Evolutionary conservation across 1,140 invertebrate genomes (phyloP), one percentile per base, ranked within the genome.

Genomic region (Asobara japonica): DNA sequence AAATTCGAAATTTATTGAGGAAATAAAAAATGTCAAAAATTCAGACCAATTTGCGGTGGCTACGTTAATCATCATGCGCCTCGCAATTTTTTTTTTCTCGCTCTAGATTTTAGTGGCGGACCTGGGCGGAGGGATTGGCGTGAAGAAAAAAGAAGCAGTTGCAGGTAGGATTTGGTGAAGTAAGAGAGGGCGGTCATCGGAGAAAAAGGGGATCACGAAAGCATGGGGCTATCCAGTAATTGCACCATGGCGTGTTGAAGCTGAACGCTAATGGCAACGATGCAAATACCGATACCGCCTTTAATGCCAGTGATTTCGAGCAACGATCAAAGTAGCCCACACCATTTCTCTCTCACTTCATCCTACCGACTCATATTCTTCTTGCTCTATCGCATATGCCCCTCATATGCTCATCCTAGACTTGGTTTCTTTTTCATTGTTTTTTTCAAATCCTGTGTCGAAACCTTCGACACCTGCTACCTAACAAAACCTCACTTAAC

Each of bases 261-360:
- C 66, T 69, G 74, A 73, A 80, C 77, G 78, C 80, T 86, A 86
- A 85, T 84, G 80, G 79, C 78, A 78, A 77, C 77, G 81, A 84
- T 84, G 83, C 80, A 84, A 84, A 85, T 84, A 82, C 79, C 79
- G 81, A 85, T 84, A 84, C 75, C 67, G 30, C 41, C 71, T 76
- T 73, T 81, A 81, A 84, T 83, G 77, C 72, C 75, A 72, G 80
- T 77, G 78, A 84, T 83, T 80, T 79, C 66, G 69, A 71, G 27
- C 62, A 65, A 51, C 76, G 71, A 78, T 79, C 76, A 74, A 71
- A 72, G 67, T 41, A 73, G 73, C 65, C 25, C 60, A n/a, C 22
- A 38, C 18, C 30, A 61, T 41, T 45, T 20, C 27, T 10, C 22
- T 60, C 66, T 38, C 65, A 29, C 65, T 27, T 61, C 7, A 51